phyloP scores from a whole-genome alignment of 2,888 invertebrate species.

The Conus canariensis region DNA sequence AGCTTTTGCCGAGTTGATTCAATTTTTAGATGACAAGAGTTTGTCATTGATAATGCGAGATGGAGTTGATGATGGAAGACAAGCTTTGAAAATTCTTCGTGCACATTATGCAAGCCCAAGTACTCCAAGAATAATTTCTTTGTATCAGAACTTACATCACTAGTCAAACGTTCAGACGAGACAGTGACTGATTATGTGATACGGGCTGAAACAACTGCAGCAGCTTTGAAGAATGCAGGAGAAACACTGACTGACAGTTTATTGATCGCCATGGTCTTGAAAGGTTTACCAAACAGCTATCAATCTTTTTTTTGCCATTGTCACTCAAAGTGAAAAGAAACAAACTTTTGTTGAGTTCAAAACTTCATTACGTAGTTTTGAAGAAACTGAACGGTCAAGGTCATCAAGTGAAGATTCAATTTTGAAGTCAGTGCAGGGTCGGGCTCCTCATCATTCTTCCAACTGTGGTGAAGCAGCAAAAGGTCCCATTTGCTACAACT shows the following conservation, averaged over 20 bases:
- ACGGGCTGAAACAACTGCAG: conserved; percentile 43
- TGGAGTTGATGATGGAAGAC: conserved; percentile 47
- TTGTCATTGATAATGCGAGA: conserved; percentile 48
- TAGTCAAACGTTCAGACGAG: conserved; percentile 28
- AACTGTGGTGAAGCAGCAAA: conserved; percentile 12
- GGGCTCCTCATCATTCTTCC: not conserved
- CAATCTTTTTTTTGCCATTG: not conserved
- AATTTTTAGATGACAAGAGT: conserved; percentile 40
- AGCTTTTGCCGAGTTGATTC: conserved; percentile 42
- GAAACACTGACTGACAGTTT: conserved; percentile 47
- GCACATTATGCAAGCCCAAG: conserved; percentile 21
- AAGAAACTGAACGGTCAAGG: conserved; percentile 34
- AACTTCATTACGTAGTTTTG: conserved; percentile 44
- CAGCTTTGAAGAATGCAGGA: conserved; percentile 25
- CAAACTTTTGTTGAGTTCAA: conserved; percentile 46
- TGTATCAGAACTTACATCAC: conserved; percentile 26
- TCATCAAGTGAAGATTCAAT: not conserved
- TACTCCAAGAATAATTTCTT: not conserved
- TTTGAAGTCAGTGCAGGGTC: not conserved
- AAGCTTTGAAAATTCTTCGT: conserved; percentile 45
- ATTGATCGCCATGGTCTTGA: conserved; percentile 48
- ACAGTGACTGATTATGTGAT: conserved; percentile 50
- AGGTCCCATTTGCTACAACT: conserved; percentile 22
- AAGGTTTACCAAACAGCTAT: conserved; percentile 44
- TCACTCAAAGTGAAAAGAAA: conserved; percentile 19